phyloP scores from a whole-genome alignment of 2,888 invertebrate genomes.

The Chironomus tentans region DNA sequence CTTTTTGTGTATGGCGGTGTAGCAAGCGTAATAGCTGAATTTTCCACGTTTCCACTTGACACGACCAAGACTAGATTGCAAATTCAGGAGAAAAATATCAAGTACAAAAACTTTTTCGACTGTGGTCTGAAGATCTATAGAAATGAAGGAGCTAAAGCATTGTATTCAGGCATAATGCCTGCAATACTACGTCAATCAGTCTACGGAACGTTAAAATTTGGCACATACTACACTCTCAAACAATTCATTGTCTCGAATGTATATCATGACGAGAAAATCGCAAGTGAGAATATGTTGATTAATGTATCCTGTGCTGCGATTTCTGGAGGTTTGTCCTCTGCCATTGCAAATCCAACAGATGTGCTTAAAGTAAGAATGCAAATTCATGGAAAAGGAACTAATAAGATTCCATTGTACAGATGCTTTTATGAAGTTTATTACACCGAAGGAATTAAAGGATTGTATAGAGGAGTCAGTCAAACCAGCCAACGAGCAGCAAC shows the following conservation, averaged over 20 bases:
- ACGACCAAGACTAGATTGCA: constrained; percentile 81
- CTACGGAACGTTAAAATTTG: constrained; percentile 94
- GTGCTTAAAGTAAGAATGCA: constrained; percentile 95
- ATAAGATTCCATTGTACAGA: constrained; percentile 48
- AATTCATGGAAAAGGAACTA: constrained; percentile 51
- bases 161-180: constrained; percentile 86
- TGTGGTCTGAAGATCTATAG: constrained; percentile 75
- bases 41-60: constrained; percentile 96
- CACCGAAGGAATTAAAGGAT: constrained; percentile 71
- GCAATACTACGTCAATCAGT: constrained; percentile 88
- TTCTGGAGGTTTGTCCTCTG: constrained; percentile 83
- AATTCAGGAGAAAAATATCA: constrained; percentile 38
- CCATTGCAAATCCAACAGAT: constrained; percentile 95
- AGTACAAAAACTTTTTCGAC: constrained; percentile 87
- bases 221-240: constrained; percentile 87
- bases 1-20: constrained; percentile 91
- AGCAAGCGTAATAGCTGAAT: constrained; percentile 88
- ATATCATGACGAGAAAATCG: constrained; percentile 39
- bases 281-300: constrained; percentile 49
- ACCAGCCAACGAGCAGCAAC: constrained; percentile 83
- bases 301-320: constrained; percentile 75
- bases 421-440: constrained; percentile 75
- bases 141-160: constrained; percentile 76
- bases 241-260: constrained; percentile 52
- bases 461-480: constrained; percentile 72